phyloP scores from a whole-genome alignment of 2,888 invertebrate species.

The Lacanobia oleracea region DNA sequence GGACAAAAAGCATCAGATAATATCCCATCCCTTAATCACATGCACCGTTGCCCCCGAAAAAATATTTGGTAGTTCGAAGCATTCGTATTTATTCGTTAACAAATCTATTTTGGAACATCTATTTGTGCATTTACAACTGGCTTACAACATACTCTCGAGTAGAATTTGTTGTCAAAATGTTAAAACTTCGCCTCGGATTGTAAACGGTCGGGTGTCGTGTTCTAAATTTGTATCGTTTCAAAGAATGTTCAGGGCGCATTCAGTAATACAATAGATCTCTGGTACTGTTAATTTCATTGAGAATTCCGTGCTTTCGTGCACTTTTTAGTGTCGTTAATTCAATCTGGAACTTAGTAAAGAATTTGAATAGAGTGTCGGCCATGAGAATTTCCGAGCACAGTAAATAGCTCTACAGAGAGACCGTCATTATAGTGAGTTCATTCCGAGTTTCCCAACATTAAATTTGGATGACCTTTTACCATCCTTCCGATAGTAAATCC shows the following conservation, averaged over 20 bases:
- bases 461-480: constrained; percentile 80
- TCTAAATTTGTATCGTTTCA: constrained; percentile 83
- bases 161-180: constrained; percentile 83
- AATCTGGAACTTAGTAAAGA: constrained; percentile 80
- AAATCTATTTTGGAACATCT: constrained; percentile 82
- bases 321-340: constrained; percentile 84
- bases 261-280: constrained; percentile 80
- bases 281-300: constrained; percentile 81
- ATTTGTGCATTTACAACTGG: constrained; percentile 82
- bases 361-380: constrained; percentile 78
- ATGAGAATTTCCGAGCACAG: constrained; percentile 82
- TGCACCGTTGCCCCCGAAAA: constrained; percentile 88
- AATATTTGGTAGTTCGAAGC: constrained; percentile 85
- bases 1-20: constrained; percentile 86
- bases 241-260: constrained; percentile 80
- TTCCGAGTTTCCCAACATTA: constrained; percentile 81
- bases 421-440: constrained; percentile 83
- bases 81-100: constrained; percentile 81
- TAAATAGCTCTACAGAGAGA: constrained; percentile 81
- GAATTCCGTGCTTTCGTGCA: constrained; percentile 78
- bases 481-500: constrained; percentile 83
- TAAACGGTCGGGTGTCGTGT: constrained; percentile 74
- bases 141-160: constrained; percentile 75
- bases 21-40: constrained; percentile 90
- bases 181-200: constrained; percentile 71